Conservation (phyloP, 1,140 invertebrate genomes). For the Octopus sinensis region DNA sequence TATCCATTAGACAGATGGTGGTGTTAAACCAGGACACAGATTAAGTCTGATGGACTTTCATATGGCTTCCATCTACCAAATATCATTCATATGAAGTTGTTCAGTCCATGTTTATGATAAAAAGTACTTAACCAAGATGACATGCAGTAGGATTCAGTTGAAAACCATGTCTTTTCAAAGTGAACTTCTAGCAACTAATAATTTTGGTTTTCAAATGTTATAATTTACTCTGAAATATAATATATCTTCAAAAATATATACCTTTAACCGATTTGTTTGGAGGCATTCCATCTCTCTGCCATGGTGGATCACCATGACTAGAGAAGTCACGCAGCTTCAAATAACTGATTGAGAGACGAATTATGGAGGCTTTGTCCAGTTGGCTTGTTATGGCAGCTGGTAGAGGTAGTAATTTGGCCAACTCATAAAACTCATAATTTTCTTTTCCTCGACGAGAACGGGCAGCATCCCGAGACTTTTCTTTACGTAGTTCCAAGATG, state of each 20-base stretch:
- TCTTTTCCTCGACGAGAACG: constrained; percentile 91
- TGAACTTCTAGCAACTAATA: too few species aligned
- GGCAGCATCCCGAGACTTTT: constrained; percentile 94
- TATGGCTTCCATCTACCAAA: too few species aligned
- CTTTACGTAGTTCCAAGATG: constrained; percentile 92
- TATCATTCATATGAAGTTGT: too few species aligned
- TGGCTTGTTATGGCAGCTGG: constrained; percentile 95
- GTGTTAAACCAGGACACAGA: too few species aligned
- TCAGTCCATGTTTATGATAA: too few species aligned
- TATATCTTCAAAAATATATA: constrained; percentile 53
- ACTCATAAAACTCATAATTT: constrained; percentile 97
- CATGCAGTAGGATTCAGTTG: too few species aligned
- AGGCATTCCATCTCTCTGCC: constrained; percentile 71
- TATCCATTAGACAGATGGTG: too few species aligned
- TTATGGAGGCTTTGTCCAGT: constrained; percentile 97
- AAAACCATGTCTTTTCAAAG: too few species aligned
- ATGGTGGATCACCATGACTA: constrained; percentile 89
- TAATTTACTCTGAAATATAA: neutral
- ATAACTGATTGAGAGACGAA: constrained; percentile 95
- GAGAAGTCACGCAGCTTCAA: constrained; percentile 93
- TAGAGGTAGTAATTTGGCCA: constrained; percentile 94
- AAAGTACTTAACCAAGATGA: too few species aligned
- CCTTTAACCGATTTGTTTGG: constrained; percentile 82
- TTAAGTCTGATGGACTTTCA: too few species aligned
- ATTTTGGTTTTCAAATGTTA: too few species aligned